Evolutionary conservation across 1,140 invertebrate species (phyloP).

Genomic region (Riptortus pedestris): DNA sequence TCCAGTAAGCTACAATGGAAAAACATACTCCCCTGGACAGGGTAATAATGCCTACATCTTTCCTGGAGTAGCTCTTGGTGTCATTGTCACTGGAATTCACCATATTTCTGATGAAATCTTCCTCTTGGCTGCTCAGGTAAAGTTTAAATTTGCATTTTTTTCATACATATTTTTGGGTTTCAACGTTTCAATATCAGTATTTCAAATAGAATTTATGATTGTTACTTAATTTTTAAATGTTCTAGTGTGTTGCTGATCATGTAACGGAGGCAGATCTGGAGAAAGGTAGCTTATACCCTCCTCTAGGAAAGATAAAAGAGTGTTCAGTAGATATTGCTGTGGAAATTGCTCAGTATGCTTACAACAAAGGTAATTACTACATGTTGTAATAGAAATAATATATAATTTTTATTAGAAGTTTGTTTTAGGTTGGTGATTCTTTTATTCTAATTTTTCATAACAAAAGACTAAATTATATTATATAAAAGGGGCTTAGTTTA

Average conservation of each 20-base stretch:
- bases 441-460: no score
- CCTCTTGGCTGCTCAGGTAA: slow-evolving; percentile 65
- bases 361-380: slow-evolving; percentile 47
- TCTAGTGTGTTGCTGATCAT: slow-evolving; percentile 56
- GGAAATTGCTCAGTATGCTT: slow-evolving; percentile 57
- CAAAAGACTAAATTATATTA: no score
- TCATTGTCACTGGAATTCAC: slow-evolving; percentile 73
- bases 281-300: slow-evolving; percentile 64
- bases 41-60: slow-evolving; percentile 97
- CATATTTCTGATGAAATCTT: slow-evolving; percentile 85
- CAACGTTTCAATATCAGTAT: no score
- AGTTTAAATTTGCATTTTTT: slow-evolving; percentile 21
- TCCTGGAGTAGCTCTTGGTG: slow-evolving; percentile 83
- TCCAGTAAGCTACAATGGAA: slow-evolving; percentile 62
- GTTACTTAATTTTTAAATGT: no score
- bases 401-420: slow-evolving; percentile 19
- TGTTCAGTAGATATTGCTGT: slow-evolving; percentile 63
- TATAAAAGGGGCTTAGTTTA: no score
- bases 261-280: slow-evolving; percentile 58
- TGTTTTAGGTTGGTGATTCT: no score
- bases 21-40: slow-evolving; percentile 78
- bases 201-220: no score
- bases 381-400: no score
- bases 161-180: no score
- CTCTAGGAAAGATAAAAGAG: slow-evolving; percentile 56